Base-by-base conservation (phyloP, 1,140 invertebrate genomes). In the Gonatopus flavifemur region DNA sequence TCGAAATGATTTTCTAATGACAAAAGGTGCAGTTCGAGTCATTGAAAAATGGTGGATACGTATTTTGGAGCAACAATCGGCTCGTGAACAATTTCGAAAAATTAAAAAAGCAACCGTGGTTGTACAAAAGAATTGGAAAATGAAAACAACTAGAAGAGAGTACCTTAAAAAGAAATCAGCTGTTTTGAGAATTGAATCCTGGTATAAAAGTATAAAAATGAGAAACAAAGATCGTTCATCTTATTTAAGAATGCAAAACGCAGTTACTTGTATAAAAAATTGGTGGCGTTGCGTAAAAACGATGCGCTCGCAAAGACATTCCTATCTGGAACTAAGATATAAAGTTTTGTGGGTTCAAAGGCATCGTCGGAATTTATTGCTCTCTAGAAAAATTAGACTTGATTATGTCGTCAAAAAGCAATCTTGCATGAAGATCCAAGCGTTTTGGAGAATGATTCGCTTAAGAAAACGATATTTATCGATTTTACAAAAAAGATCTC, bases 1-100 rank as follows among this genome's bases (percentile, higher is more conserved):
- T 9, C 65, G 74, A 55, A 45, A 67, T 9, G 33, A 65, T 16
- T 86, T 81, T 50, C 6, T 80, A 2, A 49, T 61, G 3, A 41
- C 61, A 19, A 76, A 64, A 53, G 46, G 41, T 5, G 63, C 72
- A 2, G 72, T 61, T 0, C 42, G 43, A 15, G 49, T 25, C 0
- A 53, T 79, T 1, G 64, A 77, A 24, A 49, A 21, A 5, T 47
- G 49, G 28, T 76, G 65, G 62, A 49, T 67, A 2, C 49, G 59
- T 21, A 36, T 42, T 2, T 39, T 31, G 13, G 52, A 71, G 12
- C 52, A 58, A 47, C 19, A 30, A 31, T 36, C n/a, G n/a, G 15
- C 42, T 47, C 40, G 45, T 12, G 19, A 44, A 0, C 16, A 37
- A 13, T 69, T 46, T 10, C 10, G 45, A 1, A 45, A 15, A n/a